Evolutionary conservation across 2,888 invertebrate genomes (phyloP), one percentile per base, ranked within the genome.

Genomic region (Coronaproctus castanopsis): DNA sequence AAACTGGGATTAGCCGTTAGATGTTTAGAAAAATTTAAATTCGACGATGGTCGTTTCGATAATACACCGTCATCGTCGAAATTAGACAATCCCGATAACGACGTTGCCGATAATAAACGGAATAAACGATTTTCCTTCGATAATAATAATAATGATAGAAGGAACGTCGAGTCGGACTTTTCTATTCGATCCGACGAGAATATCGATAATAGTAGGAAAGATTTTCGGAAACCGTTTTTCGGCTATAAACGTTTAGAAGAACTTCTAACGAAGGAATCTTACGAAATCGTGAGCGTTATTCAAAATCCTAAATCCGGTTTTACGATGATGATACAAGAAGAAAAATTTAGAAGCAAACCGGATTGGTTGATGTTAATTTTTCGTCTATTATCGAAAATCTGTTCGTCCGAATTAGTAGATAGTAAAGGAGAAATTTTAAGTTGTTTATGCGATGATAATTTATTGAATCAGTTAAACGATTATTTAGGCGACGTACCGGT

Each of bases 401-500:
- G 60, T 57, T 50, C 36, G 10, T 52, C 61, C 14, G 62, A 58
- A n/a, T 61, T 54, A 2, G n/a, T 19, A 10, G 54, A 55, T 18
- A 58, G 19, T 50, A 55, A 56, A 58, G 24, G 2, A 18, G 23
- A 10, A 1, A 50, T 61, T 22, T 10, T 62, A 21, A 55, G 49
- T 22, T 48, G 54, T 48, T n/a, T 61, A 23, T 54, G 50, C 14
- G 53, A 57, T 22, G 52, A 23, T 50, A 1, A n/a, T 2, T 61
- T 62, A 22, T 48, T 62, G 5, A 20, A 50, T 20, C 55, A 57
- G 50, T 21, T 62, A 23, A 57, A 59, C 22, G 18, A 10, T 3
- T 62, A 52, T 62, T 63, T 20, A 23, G 64, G 19, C 64, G 67
- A 53, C 51, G 59, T 51, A 1, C 24, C 24, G 1, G 48, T 54